Base-by-base conservation (phyloP, 2,113 vertebrate species). In the Scopus umbretta region DNA sequence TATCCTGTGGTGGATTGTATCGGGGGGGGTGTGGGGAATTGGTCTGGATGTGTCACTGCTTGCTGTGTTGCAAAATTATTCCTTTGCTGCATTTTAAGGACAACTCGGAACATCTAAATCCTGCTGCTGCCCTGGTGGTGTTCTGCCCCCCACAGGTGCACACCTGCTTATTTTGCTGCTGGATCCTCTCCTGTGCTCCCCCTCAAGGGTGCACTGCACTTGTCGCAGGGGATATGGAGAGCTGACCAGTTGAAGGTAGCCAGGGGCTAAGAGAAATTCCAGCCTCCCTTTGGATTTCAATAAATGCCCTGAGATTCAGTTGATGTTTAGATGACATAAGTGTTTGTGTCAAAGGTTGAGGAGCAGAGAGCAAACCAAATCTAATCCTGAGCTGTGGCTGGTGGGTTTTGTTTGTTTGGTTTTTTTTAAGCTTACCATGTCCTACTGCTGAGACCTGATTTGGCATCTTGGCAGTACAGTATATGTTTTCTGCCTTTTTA, bases 1-100 rank as follows among this genome's bases (percentile, higher is more conserved):
- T 12, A 14, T 32, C 27, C 65, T n/a, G 65, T 3, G 1, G 11
- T 8, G 34, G 36, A 2, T 43, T 17, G 47, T 16, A 7, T 1
- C n/a, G 40, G 40, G 40, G 40, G 40, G 12, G 40, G 40, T 42
- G 40, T 5, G 36, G 16, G 38, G 5, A 1, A 1, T 9, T 30
- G 59, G 19, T 43, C 30, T 56, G 40, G 7, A 2, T 5, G 6
- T 62, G 53, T 15, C 40, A 8, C 0, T 30, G 32, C 22, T 66
- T 66, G 40, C 40, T 9, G 1, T 3, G 6, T 22, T 36, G 32
- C 27, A 34, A 16, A 29, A 49, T 40, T 30, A 16, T 36, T 45
- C n/a, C 22, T 78, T 61, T 61, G 49, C 65, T 76, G 63, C 26
- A 17, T 55, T 42, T 68, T 40, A 45, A 70, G 50, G 29, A 11